Evolutionary conservation across 2,797 vertebrate genomes (phyloP).

Genomic region (Sciurus carolinensis): DNA sequence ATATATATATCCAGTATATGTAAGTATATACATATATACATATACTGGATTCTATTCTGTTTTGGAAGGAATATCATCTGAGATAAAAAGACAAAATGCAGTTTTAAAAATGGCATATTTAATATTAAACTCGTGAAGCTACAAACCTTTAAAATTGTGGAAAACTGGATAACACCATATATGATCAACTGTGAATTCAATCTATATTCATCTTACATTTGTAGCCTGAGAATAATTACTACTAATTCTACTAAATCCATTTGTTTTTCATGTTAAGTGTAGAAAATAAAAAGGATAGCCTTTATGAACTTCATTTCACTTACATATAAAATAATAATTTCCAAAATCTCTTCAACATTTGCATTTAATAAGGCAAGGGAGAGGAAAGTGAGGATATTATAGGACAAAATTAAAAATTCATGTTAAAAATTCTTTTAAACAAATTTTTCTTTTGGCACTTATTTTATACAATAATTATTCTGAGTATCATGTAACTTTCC

Average conservation of each 20-base stretch:
- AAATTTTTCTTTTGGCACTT: conserved; percentile 14
- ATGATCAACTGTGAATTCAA: neutral
- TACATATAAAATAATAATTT: conserved; percentile 16
- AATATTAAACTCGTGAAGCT: neutral
- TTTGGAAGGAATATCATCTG: neutral
- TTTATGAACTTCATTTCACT: neutral
- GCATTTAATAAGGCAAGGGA: neutral
- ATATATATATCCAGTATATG: too few species aligned
- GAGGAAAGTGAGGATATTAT: neutral
- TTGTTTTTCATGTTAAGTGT: neutral
- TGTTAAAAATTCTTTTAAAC: neutral
- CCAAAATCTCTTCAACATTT: neutral
- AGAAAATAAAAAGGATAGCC: neutral
- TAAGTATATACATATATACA: too few species aligned
- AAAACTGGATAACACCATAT: neutral
- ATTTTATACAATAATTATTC: neutral
- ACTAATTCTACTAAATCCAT: neutral
- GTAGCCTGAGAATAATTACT: neutral
- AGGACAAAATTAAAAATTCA: conserved; percentile 43
- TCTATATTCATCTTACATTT: neutral
- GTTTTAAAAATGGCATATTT: neutral
- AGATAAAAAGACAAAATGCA: neutral
- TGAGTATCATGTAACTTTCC: neutral
- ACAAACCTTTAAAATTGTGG: neutral
- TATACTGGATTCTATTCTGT: neutral